Conservation (phyloP, 23 tunicate genomes). For the Halocynthia roretzi region DNA sequence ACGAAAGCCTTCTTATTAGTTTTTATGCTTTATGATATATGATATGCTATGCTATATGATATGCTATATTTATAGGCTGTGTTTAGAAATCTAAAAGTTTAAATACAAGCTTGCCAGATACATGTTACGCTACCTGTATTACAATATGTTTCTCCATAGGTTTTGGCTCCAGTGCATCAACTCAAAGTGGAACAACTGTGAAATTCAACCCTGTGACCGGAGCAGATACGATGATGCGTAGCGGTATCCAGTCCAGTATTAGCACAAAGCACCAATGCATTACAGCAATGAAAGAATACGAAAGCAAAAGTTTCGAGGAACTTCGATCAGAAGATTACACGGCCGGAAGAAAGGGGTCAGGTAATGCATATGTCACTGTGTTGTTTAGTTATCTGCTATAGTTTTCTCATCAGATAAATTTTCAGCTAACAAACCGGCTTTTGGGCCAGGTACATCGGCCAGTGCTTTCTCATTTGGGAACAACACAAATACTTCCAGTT, state of each 20-base stretch:
- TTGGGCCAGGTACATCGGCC: conserved; percentile 10
- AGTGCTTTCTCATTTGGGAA: conserved; percentile 1
- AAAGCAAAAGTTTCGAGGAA: conserved; percentile 87
- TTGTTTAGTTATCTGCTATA: background rate
- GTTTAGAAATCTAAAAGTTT: no score
- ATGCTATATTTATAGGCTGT: no score
- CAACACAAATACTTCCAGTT: conserved; percentile 9
- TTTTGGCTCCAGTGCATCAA: background rate
- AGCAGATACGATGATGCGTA: conserved; percentile 52
- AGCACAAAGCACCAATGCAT: conserved; percentile 75
- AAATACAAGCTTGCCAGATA: no score
- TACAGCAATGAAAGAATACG: conserved; percentile 95
- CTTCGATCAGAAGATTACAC: conserved; percentile 79
- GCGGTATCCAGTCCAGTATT: conserved; percentile 40
- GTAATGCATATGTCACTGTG: conserved; percentile 2
- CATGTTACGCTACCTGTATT: no score
- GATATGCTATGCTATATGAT: no score
- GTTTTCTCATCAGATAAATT: background rate
- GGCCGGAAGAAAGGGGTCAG: conserved; percentile 82
- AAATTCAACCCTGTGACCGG: conserved; percentile 67
- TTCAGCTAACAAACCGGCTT: conserved; percentile 20
- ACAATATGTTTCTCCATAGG: no score
- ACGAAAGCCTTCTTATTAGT: background rate
- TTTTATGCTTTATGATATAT: no score
- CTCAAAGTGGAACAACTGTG: conserved; percentile 51